phyloP scores from a whole-genome alignment of 2,113 vertebrate species.

The Microcebus murinus region DNA sequence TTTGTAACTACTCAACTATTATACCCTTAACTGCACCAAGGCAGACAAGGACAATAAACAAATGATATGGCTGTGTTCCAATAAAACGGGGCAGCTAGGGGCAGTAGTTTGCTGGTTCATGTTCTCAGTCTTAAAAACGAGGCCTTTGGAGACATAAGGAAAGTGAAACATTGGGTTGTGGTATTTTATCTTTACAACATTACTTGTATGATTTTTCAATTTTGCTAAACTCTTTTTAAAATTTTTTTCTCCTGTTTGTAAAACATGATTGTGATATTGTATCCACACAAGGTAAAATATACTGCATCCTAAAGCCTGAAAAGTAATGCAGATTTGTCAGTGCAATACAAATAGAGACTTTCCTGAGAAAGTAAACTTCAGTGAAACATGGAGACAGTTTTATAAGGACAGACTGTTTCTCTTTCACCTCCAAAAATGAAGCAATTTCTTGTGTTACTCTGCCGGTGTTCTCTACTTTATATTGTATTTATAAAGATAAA shows the following conservation, averaged over 20 bases:
- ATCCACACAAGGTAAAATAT: not conserved
- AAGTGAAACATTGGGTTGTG: not conserved
- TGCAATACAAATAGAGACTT: not conserved
- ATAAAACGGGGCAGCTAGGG: not conserved
- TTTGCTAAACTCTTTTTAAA: not conserved
- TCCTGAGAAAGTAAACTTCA: constrained; percentile 16
- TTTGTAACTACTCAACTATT: not conserved
- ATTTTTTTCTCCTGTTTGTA: not conserved
- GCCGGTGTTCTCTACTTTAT: not conserved
- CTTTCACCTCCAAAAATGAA: not conserved
- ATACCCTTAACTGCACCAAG: not conserved
- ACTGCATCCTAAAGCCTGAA: not conserved
- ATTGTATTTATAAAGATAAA: not conserved
- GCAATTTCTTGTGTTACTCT: not conserved
- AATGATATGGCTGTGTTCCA: not conserved
- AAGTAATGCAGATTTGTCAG: not conserved
- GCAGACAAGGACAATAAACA: not conserved
- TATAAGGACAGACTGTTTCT: not conserved
- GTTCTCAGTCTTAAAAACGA: not conserved
- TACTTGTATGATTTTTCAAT: not conserved
- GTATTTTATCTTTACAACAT: not conserved
- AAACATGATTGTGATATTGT: not conserved
- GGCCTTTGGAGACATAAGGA: not conserved
- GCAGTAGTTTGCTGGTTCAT: not conserved
- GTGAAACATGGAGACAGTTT: not conserved